phyloP scores from a whole-genome alignment of 2,113 vertebrate genomes.

The Oncorhynchus nerka region DNA sequence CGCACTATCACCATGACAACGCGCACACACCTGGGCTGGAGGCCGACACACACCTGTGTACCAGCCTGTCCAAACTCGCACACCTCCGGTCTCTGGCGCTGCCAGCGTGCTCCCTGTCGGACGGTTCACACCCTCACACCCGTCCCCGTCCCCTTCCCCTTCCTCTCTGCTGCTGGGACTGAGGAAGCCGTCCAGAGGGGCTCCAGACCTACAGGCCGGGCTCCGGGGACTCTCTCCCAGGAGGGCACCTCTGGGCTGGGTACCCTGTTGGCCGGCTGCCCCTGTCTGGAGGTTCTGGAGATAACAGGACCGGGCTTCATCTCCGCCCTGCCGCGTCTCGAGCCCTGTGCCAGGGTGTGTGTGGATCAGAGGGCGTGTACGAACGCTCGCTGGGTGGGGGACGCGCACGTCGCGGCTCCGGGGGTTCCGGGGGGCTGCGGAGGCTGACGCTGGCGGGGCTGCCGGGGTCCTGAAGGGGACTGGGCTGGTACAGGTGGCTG shows the following conservation, averaged over 20 bases:
- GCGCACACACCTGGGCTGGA: conserved; percentile 66
- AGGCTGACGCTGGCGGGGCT: conserved; percentile 90
- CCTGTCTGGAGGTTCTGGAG: conserved; percentile 83
- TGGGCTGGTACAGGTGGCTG: conserved; percentile 80
- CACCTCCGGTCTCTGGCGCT: conserved; percentile 83
- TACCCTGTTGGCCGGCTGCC: conserved; percentile 77
- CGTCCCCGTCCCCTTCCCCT: conserved; percentile 29
- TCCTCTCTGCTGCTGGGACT: conserved; percentile 73
- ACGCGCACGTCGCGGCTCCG: conserved; percentile 82
- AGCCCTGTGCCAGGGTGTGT: conserved; percentile 83
- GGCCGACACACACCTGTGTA: conserved; percentile 83
- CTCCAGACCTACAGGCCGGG: conserved; percentile 69
- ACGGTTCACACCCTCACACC: conserved; percentile 63
- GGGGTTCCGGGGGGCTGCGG: conserved; percentile 76
- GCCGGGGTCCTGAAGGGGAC: conserved; percentile 86
- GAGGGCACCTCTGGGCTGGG: conserved; percentile 75
- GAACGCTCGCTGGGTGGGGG: conserved; percentile 81
- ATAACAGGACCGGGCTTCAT: conserved; percentile 90
- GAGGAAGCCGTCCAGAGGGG: conserved; percentile 83
- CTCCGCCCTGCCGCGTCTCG: conserved; percentile 88
- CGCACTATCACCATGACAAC: conserved; percentile 83
- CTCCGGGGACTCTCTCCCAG: conserved; percentile 50
- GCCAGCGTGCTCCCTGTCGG: conserved; percentile 83
- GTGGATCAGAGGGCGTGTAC: conserved; percentile 83
- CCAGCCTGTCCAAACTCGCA: conserved; percentile 78